Evolutionary conservation across 2,888 invertebrate genomes (phyloP).

Genomic region (Aromia moschata): DNA sequence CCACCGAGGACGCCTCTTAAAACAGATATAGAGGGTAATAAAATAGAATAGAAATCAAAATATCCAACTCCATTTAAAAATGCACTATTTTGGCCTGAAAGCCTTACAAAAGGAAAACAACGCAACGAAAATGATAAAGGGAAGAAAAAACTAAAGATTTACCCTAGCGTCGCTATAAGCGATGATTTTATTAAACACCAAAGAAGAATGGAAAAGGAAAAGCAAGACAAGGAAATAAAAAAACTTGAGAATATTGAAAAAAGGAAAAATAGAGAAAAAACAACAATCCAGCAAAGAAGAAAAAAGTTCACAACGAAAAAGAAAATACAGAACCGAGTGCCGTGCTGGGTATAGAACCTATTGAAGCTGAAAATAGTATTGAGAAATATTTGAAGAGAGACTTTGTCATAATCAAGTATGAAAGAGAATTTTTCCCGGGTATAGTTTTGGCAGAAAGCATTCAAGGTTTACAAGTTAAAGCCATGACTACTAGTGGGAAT

Average conservation of each 20-base stretch:
- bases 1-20: no score
- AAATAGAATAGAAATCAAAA: no score
- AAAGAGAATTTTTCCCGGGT: slow-evolving; percentile 3
- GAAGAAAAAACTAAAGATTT: no score
- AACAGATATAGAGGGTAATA: no score
- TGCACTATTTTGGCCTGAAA: no score
- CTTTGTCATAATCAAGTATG: not conserved
- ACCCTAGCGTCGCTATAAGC: not conserved
- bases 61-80: not conserved
- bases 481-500: not conserved
- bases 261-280: not conserved
- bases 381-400: not conserved
- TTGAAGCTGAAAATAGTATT: not conserved
- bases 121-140: no score
- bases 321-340: not conserved
- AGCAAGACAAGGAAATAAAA: not conserved
- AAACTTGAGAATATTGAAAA: not conserved
- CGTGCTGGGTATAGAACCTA: no score
- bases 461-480: not conserved
- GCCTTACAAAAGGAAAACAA: no score
- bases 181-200: not conserved
- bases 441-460: not conserved
- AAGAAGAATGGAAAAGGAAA: slow-evolving; percentile 1
- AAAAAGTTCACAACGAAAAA: not conserved
- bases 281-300: not conserved